Evolutionary conservation across 2,888 invertebrate genomes (phyloP).

Genomic region (Diaprepes abbreviatus): DNA sequence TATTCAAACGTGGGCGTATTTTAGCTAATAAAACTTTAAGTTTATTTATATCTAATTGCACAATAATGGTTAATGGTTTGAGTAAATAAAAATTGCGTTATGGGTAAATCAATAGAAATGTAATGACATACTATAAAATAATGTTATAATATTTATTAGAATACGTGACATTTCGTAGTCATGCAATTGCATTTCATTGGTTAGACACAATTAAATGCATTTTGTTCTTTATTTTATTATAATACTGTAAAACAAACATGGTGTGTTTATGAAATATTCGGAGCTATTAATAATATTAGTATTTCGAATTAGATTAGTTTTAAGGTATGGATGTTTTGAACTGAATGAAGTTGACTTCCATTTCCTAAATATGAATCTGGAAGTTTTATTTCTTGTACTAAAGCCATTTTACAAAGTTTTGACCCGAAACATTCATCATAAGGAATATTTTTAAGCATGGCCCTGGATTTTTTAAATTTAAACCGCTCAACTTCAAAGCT

Average conservation of each 20-base stretch:
- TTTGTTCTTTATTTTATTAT: constrained; percentile 9
- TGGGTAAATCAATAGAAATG: constrained; percentile 15
- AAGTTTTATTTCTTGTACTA: too few relatives aligned
- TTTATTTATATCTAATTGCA: constrained; percentile 24
- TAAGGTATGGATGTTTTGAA: too few relatives aligned
- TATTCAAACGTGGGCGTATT: constrained; percentile 17
- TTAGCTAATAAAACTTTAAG: constrained; percentile 17
- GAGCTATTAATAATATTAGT: too few relatives aligned
- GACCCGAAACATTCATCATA: too few relatives aligned
- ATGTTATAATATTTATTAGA: constrained; percentile 23
- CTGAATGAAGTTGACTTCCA: too few relatives aligned
- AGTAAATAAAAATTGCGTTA: constrained; percentile 20
- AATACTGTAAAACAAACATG: background rate
- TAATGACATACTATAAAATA: constrained; percentile 23
- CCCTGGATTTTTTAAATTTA: too few relatives aligned
- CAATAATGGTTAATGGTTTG: constrained; percentile 15
- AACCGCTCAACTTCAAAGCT: too few relatives aligned
- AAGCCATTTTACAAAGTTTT: too few relatives aligned
- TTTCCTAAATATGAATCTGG: too few relatives aligned
- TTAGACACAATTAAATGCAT: constrained; percentile 10
- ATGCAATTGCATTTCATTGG: constrained; percentile 16
- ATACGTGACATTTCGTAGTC: constrained; percentile 21
- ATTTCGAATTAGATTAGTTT: too few relatives aligned
- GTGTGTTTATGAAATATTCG: too few relatives aligned
- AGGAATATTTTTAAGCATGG: too few relatives aligned